Percentiles rank a stretch among this genome's conserved stretches.
phyloP scores from a whole-genome alignment of 2,113 vertebrate genomes.

The Xenopus tropicalis region UCB_Xtro_10.0 CM004450.2:52259501-52260000 shows the following conservation, averaged over 20 bases:
- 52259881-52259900: conserved; percentile 23
- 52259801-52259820: background rate
- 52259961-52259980: conserved; percentile 26
- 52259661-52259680: too few relatives aligned
- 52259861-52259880: conserved; percentile 25
- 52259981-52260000: conserved; percentile 35
- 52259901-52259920: conserved; percentile 45
- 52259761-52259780: too few relatives aligned
- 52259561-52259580: too few relatives aligned
- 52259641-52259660: too few relatives aligned
- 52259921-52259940: conserved; percentile 22
- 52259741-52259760: background rate
- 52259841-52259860: background rate
- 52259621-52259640: too few relatives aligned
- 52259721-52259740: background rate
- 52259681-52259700: too few relatives aligned
- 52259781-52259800: background rate
- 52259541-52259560: too few relatives aligned
- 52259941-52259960: conserved; percentile 12
- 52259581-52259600: too few relatives aligned
- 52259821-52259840: background rate
- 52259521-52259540: too few relatives aligned
- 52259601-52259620: too few relatives aligned
- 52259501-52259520: too few relatives aligned
- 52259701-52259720: too few relatives aligned